A percentile compares a stretch with the other conserved stretches of the same genome.
phyloP scores from a whole-genome alignment of 2,113 vertebrate species.

The Hippocampus abdominalis region DNA sequence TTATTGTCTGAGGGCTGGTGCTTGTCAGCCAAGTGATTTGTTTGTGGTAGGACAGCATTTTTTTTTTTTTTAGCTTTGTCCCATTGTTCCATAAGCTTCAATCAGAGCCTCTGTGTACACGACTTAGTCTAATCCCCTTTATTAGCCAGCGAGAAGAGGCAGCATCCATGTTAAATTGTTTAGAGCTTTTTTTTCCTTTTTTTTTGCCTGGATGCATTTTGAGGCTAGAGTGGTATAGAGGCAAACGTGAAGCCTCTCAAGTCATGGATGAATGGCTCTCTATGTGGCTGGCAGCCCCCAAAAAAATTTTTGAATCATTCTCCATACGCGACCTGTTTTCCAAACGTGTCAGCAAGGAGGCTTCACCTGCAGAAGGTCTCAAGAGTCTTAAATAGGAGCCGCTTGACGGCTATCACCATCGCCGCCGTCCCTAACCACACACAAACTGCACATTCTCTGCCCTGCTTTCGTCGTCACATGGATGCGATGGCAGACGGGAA shows the following conservation, averaged over 20 bases:
- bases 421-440: neutral
- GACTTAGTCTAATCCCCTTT: slow-evolving; percentile 47
- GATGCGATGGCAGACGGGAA: slow-evolving; percentile 29
- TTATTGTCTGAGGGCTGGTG: slow-evolving; percentile 46
- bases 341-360: slow-evolving; percentile 58
- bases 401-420: slow-evolving; percentile 24
- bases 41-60: slow-evolving; percentile 25
- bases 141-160: slow-evolving; percentile 40
- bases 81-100: slow-evolving; percentile 42
- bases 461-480: slow-evolving; percentile 38
- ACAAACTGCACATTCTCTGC: neutral
- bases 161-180: slow-evolving; percentile 29
- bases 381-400: slow-evolving; percentile 39
- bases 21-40: slow-evolving; percentile 33
- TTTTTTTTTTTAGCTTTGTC: slow-evolving; percentile 18
- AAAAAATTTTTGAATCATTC: slow-evolving; percentile 66
- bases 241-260: slow-evolving; percentile 33
- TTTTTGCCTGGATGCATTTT: neutral
- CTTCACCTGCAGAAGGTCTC: slow-evolving; percentile 54
- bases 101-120: slow-evolving; percentile 33
- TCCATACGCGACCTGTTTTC: slow-evolving; percentile 66
- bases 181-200: slow-evolving; percentile 2
- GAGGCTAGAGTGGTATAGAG: slow-evolving; percentile 30
- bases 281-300: slow-evolving; percentile 43
- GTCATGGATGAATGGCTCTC: slow-evolving; percentile 35